phyloP scores from a whole-genome alignment of 2,888 invertebrate species.

The Ornithoptera alexandrae region DNA sequence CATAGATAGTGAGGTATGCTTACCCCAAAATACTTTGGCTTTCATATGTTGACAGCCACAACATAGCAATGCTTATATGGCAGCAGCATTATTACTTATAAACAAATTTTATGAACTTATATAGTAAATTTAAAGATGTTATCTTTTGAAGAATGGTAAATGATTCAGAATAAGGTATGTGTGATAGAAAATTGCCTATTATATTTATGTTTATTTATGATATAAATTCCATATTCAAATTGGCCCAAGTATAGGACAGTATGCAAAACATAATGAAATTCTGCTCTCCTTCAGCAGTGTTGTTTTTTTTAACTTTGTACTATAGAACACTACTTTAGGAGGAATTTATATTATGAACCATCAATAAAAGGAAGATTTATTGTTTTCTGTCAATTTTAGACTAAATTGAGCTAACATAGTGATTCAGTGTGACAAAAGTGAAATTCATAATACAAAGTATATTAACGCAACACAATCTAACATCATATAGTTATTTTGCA shows the following conservation, averaged over 20 bases:
- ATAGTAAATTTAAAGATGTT: too few species aligned
- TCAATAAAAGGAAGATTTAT: not conserved
- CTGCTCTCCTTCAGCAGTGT: slow-evolving; percentile 23
- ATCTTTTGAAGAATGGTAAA: too few species aligned
- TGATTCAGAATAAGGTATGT: too few species aligned
- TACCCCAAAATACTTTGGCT: too few species aligned
- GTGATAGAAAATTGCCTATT: not conserved
- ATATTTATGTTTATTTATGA: not conserved
- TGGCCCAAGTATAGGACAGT: not conserved
- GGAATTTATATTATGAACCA: not conserved
- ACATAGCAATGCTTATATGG: too few species aligned
- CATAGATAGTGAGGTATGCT: too few species aligned
- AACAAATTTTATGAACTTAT: too few species aligned
- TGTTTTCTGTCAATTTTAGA: not conserved
- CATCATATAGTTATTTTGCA: not conserved
- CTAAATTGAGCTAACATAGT: not conserved
- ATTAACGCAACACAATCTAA: too few species aligned
- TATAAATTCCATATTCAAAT: not conserved
- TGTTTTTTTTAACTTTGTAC: slow-evolving; percentile 30
- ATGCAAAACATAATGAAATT: not conserved
- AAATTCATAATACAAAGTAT: too few species aligned
- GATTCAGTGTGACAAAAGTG: not conserved
- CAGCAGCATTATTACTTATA: too few species aligned
- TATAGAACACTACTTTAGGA: slow-evolving; percentile 26
- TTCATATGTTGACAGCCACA: too few species aligned